Base-by-base conservation (phyloP, 2,888 invertebrate species). In the Dryococelus australis region DNA sequence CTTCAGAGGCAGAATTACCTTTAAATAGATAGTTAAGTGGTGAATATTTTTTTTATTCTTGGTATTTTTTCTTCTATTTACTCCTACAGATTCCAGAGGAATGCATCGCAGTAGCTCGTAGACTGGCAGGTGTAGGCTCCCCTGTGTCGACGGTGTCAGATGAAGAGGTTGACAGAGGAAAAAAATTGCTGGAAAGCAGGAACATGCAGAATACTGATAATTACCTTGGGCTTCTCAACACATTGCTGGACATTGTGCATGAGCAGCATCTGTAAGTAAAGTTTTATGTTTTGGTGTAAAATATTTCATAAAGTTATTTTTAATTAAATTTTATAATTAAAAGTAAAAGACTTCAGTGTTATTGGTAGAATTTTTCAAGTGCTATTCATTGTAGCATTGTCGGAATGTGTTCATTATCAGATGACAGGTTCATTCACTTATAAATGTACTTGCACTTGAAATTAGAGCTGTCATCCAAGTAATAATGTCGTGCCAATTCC, bases 181-280 rank as follows among this genome's bases (percentile, higher is more conserved):
- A 92, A 43, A 13, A 91, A 85, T 79, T 90, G 26, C 90, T 94
- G 47, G 90, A 91, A 51, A 89, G 91, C 88, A 90, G 92, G 12
- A 94, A 94, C 24, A 92, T 94, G 84, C 91, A 91, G 78, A 94
- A 94, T 88, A 92, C 93, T 85, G 90, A 91, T 0, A 90, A 93
- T 16, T 96, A 96, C 90, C 92, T 92, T 47, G 93, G 93, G 26
- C 91, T 94, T 0, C 89, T 94, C 13, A 91, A 93, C 84, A 91
- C 92, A 12, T 91, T 96, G 65, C 24, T 65, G 65, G 65, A 65
- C 65, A 65, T 65, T n/a, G 65, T 65, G 65, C 65, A 65, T 8
- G 65, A 65, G 65, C 65, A 65, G 65, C 65, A 65, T 65, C 65
- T 65, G 65, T 65, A n/a, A 65, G 65, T 65, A 24, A 20, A 65